Evolutionary conservation across 2,888 invertebrate species (phyloP).

Genomic region (Escarpia spicata): DNA sequence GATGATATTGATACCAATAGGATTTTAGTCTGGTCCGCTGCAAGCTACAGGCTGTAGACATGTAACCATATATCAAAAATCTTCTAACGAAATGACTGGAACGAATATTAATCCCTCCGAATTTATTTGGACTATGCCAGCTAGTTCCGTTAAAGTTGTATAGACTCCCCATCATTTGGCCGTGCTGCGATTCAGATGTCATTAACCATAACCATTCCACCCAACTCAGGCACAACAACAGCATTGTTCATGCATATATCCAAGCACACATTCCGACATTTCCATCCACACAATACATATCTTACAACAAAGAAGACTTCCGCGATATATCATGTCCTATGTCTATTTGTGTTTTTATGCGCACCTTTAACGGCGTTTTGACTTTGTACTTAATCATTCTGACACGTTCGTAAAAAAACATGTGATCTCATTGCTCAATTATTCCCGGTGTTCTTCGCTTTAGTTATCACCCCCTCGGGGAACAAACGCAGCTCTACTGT

Average conservation of each 20-base stretch:
- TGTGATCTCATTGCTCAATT: slow-evolving; percentile 16
- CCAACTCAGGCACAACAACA: neutral
- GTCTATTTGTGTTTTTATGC: slow-evolving; percentile 6
- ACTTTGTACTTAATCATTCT: slow-evolving; percentile 3
- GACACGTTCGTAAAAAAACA: neutral
- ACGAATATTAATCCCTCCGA: neutral
- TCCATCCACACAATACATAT: neutral
- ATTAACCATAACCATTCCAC: neutral
- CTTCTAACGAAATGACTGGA: neutral
- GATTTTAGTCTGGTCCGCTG: no score
- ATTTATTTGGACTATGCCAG: neutral
- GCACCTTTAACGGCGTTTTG: neutral
- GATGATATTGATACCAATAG: neutral
- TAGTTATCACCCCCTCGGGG: neutral
- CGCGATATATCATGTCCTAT: neutral
- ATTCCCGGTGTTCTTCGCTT: slow-evolving; percentile 6
- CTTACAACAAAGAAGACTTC: neutral
- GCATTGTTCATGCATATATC: neutral
- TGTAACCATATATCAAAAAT: neutral
- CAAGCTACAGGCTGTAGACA: no score
- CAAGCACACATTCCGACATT: neutral
- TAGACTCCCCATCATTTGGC: neutral
- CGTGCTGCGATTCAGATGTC: neutral
- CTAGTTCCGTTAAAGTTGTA: neutral
- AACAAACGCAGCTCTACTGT: neutral